Percentiles rank a stretch among this genome's conserved stretches.
Evolutionary conservation across 2,888 invertebrate genomes (phyloP).

Genomic region (Agrotis puta): DNA sequence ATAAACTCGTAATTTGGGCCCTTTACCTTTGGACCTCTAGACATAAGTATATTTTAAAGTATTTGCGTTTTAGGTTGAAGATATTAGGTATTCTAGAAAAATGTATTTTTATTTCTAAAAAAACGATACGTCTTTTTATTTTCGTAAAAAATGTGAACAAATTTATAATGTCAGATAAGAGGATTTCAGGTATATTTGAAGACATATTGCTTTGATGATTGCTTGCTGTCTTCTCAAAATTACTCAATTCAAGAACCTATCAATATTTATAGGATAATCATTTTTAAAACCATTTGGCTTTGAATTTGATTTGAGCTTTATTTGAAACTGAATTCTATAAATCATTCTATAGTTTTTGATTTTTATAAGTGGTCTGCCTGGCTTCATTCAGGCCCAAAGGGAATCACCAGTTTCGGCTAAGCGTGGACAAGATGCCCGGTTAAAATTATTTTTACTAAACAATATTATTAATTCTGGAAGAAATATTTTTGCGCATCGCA

Average conservation of each 20-base stretch:
- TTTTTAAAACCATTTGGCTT: slow-evolving; percentile 23
- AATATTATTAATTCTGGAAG: too few species aligned
- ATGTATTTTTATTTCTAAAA: slow-evolving; percentile 13
- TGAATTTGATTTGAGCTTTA: background rate
- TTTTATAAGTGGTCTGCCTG: too few species aligned
- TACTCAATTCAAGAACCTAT: slow-evolving; percentile 26
- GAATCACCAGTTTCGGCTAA: too few species aligned
- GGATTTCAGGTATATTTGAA: slow-evolving; percentile 25
- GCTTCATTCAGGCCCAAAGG: too few species aligned
- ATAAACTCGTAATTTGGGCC: too few species aligned
- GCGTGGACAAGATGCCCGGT: too few species aligned
- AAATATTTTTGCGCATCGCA: too few species aligned
- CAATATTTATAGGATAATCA: slow-evolving; percentile 28
- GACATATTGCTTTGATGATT: slow-evolving; percentile 37
- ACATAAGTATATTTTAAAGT: background rate
- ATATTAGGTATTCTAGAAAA: too few species aligned
- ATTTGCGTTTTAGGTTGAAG: background rate
- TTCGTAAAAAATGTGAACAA: slow-evolving; percentile 17
- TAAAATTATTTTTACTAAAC: too few species aligned
- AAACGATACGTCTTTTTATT: slow-evolving; percentile 30
- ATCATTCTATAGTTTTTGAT: background rate
- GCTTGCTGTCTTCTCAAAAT: slow-evolving; percentile 43
- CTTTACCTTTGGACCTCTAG: too few species aligned
- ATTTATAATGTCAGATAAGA: slow-evolving; percentile 31
- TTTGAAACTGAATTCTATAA: background rate